phyloP scores from a whole-genome alignment of 2,888 invertebrate genomes.

The Sesia bembeciformis region DNA sequence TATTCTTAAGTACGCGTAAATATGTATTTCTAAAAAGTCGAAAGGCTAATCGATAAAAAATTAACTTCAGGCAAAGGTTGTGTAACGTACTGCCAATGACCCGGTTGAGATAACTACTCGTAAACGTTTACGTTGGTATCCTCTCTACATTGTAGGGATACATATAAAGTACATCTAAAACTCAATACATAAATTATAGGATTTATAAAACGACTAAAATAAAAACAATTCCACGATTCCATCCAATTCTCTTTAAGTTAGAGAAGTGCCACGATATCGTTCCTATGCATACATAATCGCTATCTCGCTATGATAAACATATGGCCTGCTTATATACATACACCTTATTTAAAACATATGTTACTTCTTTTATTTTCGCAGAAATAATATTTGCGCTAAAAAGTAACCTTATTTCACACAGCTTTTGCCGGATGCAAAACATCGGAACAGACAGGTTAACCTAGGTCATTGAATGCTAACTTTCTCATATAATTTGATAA shows the following conservation, averaged over 20 bases:
- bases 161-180: no score
- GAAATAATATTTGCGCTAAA: constrained; percentile 12
- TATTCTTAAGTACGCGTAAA: neutral
- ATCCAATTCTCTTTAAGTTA: constrained; percentile 10
- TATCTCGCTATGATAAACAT: constrained; percentile 23
- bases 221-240: no score
- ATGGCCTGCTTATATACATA: constrained; percentile 12
- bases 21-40: constrained; percentile 8
- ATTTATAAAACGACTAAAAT: no score
- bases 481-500: constrained; percentile 44
- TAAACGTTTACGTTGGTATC: no score
- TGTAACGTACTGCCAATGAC: constrained; percentile 25
- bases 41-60: constrained; percentile 28
- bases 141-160: no score
- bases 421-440: constrained; percentile 38
- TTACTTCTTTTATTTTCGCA: constrained; percentile 15
- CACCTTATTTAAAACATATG: constrained; percentile 14
- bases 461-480: constrained; percentile 61
- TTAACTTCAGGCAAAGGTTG: constrained; percentile 31
- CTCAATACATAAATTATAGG: constrained; percentile 13
- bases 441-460: constrained; percentile 48
- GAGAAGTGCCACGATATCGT: constrained; percentile 29
- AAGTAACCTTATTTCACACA: constrained; percentile 45
- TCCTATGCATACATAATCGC: constrained; percentile 6
- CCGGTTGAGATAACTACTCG: constrained; percentile 1